A percentile compares a stretch with the other conserved stretches of the same genome.
These are phyloP conservation scores for Oncopodura yosiiana DNA, from an alignment of 1,140 invertebrate species.

Conservation along the genomic window DNA sequence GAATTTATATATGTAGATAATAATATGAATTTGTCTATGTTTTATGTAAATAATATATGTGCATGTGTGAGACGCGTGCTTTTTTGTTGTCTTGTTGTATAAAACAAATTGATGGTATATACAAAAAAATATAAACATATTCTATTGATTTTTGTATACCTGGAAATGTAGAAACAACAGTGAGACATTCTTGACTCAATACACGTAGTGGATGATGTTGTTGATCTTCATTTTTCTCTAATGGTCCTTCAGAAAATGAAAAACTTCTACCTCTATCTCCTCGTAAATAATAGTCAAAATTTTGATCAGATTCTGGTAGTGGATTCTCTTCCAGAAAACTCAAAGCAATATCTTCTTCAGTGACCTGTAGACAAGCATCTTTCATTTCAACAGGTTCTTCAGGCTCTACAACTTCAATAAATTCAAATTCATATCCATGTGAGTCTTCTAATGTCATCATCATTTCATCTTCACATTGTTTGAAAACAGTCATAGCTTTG, in stretches of 20 bases:
- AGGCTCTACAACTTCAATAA: slow-evolving; percentile 69
- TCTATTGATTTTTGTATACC: slow-evolving; percentile 39
- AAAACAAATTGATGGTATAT: background rate
- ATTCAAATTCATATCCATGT: slow-evolving; percentile 56
- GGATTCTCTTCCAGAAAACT: slow-evolving; percentile 71
- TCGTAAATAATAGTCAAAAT: slow-evolving; percentile 32
- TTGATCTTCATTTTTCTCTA: slow-evolving; percentile 42
- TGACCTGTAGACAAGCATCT: slow-evolving; percentile 74
- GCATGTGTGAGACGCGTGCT: slow-evolving; percentile 2
- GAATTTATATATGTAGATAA: background rate
- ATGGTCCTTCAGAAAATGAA: slow-evolving; percentile 23
- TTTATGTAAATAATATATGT: slow-evolving; percentile 1
- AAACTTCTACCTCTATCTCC: slow-evolving; percentile 10
- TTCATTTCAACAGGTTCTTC: slow-evolving; percentile 68
- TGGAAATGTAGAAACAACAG: slow-evolving; percentile 75
- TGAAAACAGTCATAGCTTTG: slow-evolving; percentile 55
- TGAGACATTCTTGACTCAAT: slow-evolving; percentile 79
- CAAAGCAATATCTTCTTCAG: slow-evolving; percentile 79
- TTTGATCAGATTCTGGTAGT: slow-evolving; percentile 58
- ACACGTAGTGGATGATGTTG: slow-evolving; percentile 72
- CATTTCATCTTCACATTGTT: slow-evolving; percentile 49
- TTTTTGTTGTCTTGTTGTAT: background rate
- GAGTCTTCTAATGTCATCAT: slow-evolving; percentile 24
- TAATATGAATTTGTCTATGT: background rate
- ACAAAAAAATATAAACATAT: background rate